A percentile compares a stretch with the other conserved stretches of the same genome.
phyloP scores from a whole-genome alignment of 2,888 invertebrate genomes.

The Drosophila kanekoi region DNA sequence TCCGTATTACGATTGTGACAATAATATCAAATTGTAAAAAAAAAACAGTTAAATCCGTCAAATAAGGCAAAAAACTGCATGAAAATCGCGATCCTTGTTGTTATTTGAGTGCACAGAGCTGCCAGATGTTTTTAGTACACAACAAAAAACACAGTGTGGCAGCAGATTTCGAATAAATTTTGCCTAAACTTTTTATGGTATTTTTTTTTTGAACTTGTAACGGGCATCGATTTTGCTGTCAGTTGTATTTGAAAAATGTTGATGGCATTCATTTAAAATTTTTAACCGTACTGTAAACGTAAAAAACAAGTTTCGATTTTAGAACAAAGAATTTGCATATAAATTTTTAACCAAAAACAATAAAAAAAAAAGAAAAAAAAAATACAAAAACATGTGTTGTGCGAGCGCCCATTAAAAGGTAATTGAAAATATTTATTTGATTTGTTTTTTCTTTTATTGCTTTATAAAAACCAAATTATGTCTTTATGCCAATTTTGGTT shows the following conservation, averaged over 20 bases:
- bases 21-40: not conserved
- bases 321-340: not conserved
- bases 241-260: not conserved
- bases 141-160: no score
- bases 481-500: conserved; percentile 61
- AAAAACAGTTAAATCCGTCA: no score
- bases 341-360: not conserved
- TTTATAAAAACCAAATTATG: conserved; percentile 39
- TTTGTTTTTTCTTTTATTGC: not conserved
- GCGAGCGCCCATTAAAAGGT: not conserved
- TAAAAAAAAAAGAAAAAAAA: not conserved
- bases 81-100: no score
- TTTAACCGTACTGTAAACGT: not conserved
- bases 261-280: not conserved
- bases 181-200: not conserved
- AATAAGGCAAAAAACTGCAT: no score
- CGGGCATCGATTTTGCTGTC: not conserved
- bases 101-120: no score
- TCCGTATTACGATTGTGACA: conserved; percentile 20
- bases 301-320: not conserved
- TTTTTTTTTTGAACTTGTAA: not conserved
- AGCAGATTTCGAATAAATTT: not conserved
- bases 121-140: no score
- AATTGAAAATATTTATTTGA: not conserved
- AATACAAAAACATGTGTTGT: not conserved